Evolutionary conservation across 2,888 invertebrate species (phyloP).

Genomic region (Scaptomyza polygonia): DNA sequence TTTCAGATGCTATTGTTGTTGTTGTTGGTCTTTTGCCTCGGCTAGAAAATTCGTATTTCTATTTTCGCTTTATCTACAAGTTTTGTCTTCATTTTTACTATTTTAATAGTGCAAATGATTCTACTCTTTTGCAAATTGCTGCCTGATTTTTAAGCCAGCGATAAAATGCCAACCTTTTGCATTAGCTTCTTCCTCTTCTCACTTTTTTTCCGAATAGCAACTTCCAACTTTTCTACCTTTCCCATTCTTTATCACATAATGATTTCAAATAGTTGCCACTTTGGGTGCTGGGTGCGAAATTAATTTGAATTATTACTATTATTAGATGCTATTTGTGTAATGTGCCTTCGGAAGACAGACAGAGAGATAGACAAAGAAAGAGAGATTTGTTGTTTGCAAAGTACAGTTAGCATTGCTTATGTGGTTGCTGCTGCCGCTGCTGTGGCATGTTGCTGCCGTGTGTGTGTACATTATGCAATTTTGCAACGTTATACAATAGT

Average conservation of each 20-base stretch:
- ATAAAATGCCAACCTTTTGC: slow-evolving; percentile 47
- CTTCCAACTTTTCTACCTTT: not conserved
- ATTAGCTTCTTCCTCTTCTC: slow-evolving; percentile 3
- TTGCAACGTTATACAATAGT: slow-evolving; percentile 39
- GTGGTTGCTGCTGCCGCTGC: slow-evolving; percentile 18
- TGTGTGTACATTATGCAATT: slow-evolving; percentile 55
- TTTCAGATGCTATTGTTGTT: slow-evolving; percentile 49
- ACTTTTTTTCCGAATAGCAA: slow-evolving; percentile 5
- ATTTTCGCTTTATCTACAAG: slow-evolving; percentile 70
- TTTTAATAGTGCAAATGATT: slow-evolving; percentile 78
- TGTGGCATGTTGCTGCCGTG: slow-evolving; percentile 45
- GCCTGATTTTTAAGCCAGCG: slow-evolving; percentile 54
- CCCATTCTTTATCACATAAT: slow-evolving; percentile 72
- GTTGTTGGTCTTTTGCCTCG: slow-evolving; percentile 31
- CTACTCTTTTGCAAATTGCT: slow-evolving; percentile 64
- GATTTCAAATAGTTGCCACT: slow-evolving; percentile 69
- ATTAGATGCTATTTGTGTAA: slow-evolving; percentile 77
- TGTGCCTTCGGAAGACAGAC: slow-evolving; percentile 41
- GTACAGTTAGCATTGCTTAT: slow-evolving; percentile 43
- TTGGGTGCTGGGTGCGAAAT: slow-evolving; percentile 66
- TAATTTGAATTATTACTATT: slow-evolving; percentile 79
- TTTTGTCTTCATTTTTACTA: slow-evolving; percentile 81
- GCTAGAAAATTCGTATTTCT: slow-evolving; percentile 55
- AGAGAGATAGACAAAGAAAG: not conserved
- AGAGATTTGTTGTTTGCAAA: slow-evolving; percentile 12